Evolutionary conservation across 2,888 invertebrate genomes (phyloP).

Genomic region (Coleophora deauratella): DNA sequence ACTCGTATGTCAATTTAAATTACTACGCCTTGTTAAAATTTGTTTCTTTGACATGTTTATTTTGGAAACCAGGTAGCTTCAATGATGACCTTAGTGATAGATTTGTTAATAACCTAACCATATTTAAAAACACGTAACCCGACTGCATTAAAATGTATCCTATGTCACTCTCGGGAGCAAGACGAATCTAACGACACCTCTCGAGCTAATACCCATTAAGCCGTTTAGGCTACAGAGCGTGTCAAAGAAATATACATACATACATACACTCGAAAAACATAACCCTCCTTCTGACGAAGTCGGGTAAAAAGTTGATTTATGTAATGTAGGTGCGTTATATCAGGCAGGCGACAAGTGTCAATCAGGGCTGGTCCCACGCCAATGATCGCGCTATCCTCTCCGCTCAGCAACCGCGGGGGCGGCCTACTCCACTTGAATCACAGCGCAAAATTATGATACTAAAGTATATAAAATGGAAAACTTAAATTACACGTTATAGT

Average conservation of each 20-base stretch:
- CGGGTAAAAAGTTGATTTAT: background rate
- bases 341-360: conserved; percentile 34
- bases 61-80: conserved; percentile 3
- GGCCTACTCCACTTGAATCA: conserved; percentile 28
- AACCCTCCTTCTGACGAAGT: no score
- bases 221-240: no score
- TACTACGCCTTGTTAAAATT: no score
- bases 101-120: conserved; percentile 2
- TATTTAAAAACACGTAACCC: no score
- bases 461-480: conserved; percentile 2
- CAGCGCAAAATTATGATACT: conserved; percentile 8
- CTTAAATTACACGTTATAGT: conserved; percentile 4
- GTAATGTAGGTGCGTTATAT: conserved; percentile 9
- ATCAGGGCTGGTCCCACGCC: conserved; percentile 39
- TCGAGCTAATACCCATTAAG: no score
- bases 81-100: conserved; percentile 39
- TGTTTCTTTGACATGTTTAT: background rate
- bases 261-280: no score
- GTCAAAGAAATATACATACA: no score
- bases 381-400: conserved; percentile 25
- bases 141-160: no score
- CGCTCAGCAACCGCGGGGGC: conserved; percentile 32
- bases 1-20: conserved; percentile 9
- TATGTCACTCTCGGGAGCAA: no score
- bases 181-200: no score